phyloP scores from a whole-genome alignment of 1,140 invertebrate genomes.

The Batillaria attramentaria region DNA sequence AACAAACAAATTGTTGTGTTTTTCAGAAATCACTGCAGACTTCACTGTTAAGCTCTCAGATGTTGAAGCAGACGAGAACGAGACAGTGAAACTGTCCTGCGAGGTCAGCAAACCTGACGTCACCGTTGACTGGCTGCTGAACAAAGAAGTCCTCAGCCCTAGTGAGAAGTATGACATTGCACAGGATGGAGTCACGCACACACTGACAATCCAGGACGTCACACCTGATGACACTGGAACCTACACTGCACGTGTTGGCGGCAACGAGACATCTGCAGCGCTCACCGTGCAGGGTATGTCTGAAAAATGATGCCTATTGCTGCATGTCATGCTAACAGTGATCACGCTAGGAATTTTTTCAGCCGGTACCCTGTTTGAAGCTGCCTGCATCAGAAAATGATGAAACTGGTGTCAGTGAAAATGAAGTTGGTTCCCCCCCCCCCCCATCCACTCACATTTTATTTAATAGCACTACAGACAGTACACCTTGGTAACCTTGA shows the following conservation, averaged over 20 bases:
- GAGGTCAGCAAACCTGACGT: conserved; percentile 95
- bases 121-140: conserved; percentile 95
- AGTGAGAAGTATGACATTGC: conserved; percentile 49
- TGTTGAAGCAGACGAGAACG: conserved; percentile 53
- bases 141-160: conserved; percentile 74
- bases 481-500: too few relatives aligned
- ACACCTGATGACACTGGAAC: conserved; percentile 64
- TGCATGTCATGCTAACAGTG: too few relatives aligned
- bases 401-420: background rate
- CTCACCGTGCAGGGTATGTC: conserved; percentile 59
- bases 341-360: background rate
- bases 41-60: conserved; percentile 60
- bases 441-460: too few relatives aligned
- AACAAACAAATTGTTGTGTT: too few relatives aligned
- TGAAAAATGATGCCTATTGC: too few relatives aligned
- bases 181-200: conserved; percentile 60
- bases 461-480: too few relatives aligned
- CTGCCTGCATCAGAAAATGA: background rate
- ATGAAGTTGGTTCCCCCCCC: too few relatives aligned
- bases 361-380: background rate
- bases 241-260: conserved; percentile 56
- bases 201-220: conserved; percentile 62
- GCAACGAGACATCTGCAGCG: conserved; percentile 51
- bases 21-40: conserved; percentile 59
- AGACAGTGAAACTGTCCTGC: conserved; percentile 57